phyloP scores from a whole-genome alignment of 2,113 vertebrate genomes.

The Pygoscelis antarcticus region DNA sequence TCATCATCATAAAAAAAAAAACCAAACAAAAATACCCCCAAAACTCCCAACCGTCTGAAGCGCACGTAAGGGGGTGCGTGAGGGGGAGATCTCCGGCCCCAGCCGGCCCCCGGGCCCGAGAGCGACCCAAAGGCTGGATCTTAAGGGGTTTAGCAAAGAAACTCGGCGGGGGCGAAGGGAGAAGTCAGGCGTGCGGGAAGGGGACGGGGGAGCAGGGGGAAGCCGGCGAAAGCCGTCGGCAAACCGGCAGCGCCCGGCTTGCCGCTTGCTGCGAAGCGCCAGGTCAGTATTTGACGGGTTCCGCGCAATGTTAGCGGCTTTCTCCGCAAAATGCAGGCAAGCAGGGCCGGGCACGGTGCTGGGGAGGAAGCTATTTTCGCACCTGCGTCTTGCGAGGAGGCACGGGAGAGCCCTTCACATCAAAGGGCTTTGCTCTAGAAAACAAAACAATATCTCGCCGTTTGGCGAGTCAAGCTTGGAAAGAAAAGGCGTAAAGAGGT shows the following conservation, averaged over 20 bases:
- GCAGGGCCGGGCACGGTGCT: background rate
- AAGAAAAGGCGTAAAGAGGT: background rate
- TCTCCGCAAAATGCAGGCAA: background rate
- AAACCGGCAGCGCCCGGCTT: constrained; percentile 5
- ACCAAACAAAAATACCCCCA: no score
- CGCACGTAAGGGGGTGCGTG: background rate
- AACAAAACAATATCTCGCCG: background rate
- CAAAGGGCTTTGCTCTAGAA: background rate
- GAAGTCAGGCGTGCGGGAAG: background rate
- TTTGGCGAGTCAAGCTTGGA: background rate
- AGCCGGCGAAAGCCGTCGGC: background rate
- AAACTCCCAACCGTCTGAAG: background rate
- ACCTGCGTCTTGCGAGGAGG: background rate
- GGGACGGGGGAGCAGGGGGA: background rate
- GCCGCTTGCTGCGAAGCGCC: background rate
- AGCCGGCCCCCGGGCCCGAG: no score
- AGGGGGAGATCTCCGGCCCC: background rate
- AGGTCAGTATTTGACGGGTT: constrained; percentile 27
- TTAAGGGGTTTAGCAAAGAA: background rate
- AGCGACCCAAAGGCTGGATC: background rate
- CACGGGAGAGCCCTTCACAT: background rate
- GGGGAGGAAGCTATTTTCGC: background rate
- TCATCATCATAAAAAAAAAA: background rate
- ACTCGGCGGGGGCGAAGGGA: background rate
- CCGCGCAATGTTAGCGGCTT: background rate